Percentiles rank a stretch among this genome's conserved stretches.
phyloP scores from a whole-genome alignment of 2,797 vertebrate genomes.

The Hyperoplus lanceolatus region DNA sequence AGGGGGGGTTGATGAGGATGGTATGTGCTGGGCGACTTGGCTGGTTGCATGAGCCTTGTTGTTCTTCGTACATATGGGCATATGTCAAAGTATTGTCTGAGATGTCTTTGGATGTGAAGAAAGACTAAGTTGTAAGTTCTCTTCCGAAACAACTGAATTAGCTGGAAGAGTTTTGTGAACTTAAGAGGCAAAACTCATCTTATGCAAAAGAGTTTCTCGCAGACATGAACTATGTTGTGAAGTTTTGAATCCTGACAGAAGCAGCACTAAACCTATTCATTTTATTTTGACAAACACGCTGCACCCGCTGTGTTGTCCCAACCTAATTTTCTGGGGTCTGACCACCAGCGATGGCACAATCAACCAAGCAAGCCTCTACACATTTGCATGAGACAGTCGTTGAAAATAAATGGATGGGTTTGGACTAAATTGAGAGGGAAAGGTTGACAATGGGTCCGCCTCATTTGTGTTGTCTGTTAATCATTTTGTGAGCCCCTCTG shows the following conservation, averaged over 20 bases:
- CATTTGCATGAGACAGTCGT: slow-evolving; percentile 69
- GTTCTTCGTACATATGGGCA: slow-evolving; percentile 3
- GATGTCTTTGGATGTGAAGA: slow-evolving; percentile 5
- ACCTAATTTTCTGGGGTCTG: slow-evolving; percentile 69
- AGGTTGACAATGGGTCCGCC: slow-evolving; percentile 72
- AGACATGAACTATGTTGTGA: fast-evolving
- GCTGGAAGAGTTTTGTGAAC: background rate
- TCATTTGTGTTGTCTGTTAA: slow-evolving; percentile 85
- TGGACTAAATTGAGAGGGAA: slow-evolving; percentile 83
- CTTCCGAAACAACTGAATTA: background rate
- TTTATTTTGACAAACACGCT: slow-evolving; percentile 21
- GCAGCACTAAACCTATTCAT: background rate
- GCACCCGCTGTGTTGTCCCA: slow-evolving; percentile 71
- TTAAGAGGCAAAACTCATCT: background rate
- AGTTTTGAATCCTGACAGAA: background rate
- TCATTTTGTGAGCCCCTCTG: slow-evolving; percentile 87
- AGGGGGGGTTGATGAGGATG: background rate
- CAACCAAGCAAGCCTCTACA: slow-evolving; percentile 77
- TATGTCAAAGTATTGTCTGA: slow-evolving; percentile 14
- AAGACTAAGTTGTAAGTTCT: background rate
- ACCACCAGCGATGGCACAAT: slow-evolving; percentile 62
- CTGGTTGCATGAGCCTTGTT: slow-evolving; percentile 19
- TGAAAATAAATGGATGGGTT: slow-evolving; percentile 74
- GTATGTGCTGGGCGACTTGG: slow-evolving; percentile 21
- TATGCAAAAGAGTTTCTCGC: fast-evolving